Evolutionary conservation across 2,888 invertebrate genomes (phyloP), one percentile per base, ranked within the genome.

Genomic region (Pegoplata infirma): DNA sequence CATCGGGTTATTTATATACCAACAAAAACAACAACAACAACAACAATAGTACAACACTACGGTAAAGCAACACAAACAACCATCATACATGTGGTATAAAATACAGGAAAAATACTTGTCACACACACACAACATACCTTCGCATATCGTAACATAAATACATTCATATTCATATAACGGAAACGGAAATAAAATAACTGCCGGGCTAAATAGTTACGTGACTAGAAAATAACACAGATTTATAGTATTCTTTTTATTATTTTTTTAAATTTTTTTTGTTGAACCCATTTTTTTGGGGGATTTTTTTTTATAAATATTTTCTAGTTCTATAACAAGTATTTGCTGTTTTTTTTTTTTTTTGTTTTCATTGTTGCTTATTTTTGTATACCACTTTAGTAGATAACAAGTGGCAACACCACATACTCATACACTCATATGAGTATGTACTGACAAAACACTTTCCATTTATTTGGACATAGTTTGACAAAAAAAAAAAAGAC

Each of bases 101-200:
- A 51, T n/a, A 7, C 25, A 3, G 14, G 19, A 10, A 16, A 19
- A 17, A 10, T 17, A 17, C 10, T 12, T 47, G 16, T 40, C 17
- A 47, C 56, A 46, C 73, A 66, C 53, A n/a, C n/a, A n/a, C n/a
- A n/a, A n/a, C n/a, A 64, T 53, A 46, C 32, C 58, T 66, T 16
- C 23, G n/a, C 23, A 49, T 12, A 28, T 23, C 19, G 61, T n/a
- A n/a, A 7, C 46, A 56, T 19, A 28, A n/a, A 23, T 47, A n/a
- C 75, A 72, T 66, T 73, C 76, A 66, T 69, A 80, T 75, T 73
- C 77, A 69, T 76, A 72, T 64, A 80, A 74, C 80, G 82, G 82
- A 82, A 82, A 78, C 82, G 81, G 80, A 81, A 82, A 77, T 80
- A 75, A 80, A 78, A 76, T 76, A 78, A 80, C 77, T 80, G 72